Percentiles rank a stretch among this genome's conserved stretches.
Conservation (phyloP, 2,888 invertebrate species). For the Sinelater perroti region DNA sequence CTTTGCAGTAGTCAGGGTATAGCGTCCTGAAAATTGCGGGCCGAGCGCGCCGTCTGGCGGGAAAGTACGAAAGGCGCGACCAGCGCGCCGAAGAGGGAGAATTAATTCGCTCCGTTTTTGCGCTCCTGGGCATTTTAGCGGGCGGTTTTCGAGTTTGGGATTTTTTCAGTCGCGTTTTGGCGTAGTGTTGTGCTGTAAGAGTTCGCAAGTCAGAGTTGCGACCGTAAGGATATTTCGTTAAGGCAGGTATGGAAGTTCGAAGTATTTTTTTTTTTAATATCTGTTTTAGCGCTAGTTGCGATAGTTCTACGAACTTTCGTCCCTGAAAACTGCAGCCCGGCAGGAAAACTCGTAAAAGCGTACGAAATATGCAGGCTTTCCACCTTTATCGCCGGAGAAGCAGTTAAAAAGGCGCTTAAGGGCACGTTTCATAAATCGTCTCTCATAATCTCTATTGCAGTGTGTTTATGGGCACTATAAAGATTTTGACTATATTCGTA, state of each 20-base stretch:
- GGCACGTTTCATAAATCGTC: slow-evolving; percentile 33
- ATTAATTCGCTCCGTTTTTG: no score
- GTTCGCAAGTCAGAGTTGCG: no score
- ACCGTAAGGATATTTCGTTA: no score
- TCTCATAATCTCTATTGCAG: slow-evolving; percentile 28
- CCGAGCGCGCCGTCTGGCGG: slow-evolving; percentile 45
- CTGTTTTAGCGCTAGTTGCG: no score
- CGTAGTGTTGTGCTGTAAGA: no score
- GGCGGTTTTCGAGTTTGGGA: no score
- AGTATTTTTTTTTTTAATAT: no score
- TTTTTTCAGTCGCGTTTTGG: no score
- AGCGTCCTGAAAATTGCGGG: slow-evolving; percentile 49
- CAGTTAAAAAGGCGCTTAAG: slow-evolving; percentile 28
- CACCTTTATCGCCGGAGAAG: slow-evolving; percentile 27
- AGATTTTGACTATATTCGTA: slow-evolving; percentile 24
- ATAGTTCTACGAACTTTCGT: no score
- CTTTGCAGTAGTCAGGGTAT: slow-evolving; percentile 59
- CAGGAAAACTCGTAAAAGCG: background rate
- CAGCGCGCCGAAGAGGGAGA: no score
- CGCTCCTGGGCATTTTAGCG: no score
- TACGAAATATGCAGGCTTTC: slow-evolving; percentile 13
- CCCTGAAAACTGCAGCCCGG: slow-evolving; percentile 3
- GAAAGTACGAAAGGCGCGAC: slow-evolving; percentile 40
- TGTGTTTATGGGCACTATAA: slow-evolving; percentile 32
- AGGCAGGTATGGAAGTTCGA: no score